These are phyloP conservation scores for Ophion costatus DNA, from an alignment of 2,888 invertebrate genomes.

Conservation along the genomic window DNA sequence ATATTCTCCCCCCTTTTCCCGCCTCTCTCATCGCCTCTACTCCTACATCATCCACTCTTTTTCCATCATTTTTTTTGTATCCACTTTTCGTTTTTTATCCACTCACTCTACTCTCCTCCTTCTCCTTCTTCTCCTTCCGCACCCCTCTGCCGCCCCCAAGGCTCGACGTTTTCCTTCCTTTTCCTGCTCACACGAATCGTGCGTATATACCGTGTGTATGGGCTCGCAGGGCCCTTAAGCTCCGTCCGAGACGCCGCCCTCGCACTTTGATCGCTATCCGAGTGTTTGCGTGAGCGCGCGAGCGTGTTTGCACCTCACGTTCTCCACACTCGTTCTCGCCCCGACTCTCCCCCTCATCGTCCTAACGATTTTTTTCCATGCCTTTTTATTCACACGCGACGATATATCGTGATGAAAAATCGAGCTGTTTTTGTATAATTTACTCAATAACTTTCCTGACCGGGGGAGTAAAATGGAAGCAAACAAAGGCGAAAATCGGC, in stretches of 20 bases:
- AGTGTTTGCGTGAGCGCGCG: constrained; percentile 63
- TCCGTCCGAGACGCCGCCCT: constrained; percentile 45
- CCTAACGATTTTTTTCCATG: background rate
- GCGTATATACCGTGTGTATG: background rate
- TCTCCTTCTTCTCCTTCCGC: constrained; percentile 1
- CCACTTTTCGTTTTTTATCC: constrained; percentile 18
- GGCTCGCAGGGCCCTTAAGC: constrained; percentile 35
- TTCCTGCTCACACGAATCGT: constrained; percentile 21
- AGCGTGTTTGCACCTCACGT: constrained; percentile 56
- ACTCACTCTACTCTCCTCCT: constrained; percentile 35
- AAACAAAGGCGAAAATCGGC: background rate
- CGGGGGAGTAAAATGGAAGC: background rate
- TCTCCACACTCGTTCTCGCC: constrained; percentile 18
- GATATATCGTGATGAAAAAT: too few species aligned
- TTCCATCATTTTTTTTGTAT: constrained; percentile 25
- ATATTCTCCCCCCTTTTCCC: constrained; percentile 33
- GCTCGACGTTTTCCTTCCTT: constrained; percentile 17
- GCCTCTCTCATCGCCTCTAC: constrained; percentile 34
- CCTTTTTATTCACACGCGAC: too few species aligned
- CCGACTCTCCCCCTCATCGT: background rate
- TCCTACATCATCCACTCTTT: constrained; percentile 39
- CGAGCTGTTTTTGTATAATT: background rate
- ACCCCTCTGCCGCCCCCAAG: background rate
- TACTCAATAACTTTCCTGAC: background rate
- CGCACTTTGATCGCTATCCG: constrained; percentile 68